These are phyloP conservation scores for Drosophila dunni DNA, from an alignment of 1,140 invertebrate genomes.

Conservation along the genomic window DNA sequence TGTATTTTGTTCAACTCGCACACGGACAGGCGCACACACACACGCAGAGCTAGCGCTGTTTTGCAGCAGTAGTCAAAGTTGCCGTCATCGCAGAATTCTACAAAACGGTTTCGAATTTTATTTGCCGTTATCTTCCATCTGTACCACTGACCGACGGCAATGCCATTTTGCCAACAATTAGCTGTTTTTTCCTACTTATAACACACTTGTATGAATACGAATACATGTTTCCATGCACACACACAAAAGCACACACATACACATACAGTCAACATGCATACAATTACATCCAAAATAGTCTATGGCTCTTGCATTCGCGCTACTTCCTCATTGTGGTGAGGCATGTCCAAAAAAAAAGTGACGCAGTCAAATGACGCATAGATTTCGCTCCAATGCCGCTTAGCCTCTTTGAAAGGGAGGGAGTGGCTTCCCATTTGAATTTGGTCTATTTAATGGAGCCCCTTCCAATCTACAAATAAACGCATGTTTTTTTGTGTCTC, in stretches of 20 bases:
- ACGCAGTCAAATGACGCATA: constrained; percentile 55
- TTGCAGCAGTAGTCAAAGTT: constrained; percentile 54
- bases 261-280: constrained; percentile 20
- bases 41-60: constrained; percentile 31
- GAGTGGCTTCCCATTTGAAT: constrained; percentile 33
- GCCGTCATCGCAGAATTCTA: constrained; percentile 70
- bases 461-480: constrained; percentile 22
- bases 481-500: neutral
- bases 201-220: constrained; percentile 30
- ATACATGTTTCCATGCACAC: neutral
- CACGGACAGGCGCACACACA: constrained; percentile 16
- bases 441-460: constrained; percentile 35
- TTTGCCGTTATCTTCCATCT: constrained; percentile 58
- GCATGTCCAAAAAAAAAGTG: constrained; percentile 47
- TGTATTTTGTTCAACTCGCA: constrained; percentile 37
- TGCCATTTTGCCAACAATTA: constrained; percentile 44
- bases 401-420: constrained; percentile 23
- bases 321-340: constrained; percentile 48
- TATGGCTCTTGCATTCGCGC: constrained; percentile 38
- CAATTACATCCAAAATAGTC: constrained; percentile 39
- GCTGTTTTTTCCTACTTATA: constrained; percentile 22
- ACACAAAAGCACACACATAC: neutral
- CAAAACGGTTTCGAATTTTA: constrained; percentile 60
- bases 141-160: constrained; percentile 50
- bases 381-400: constrained; percentile 41